Percentiles rank a stretch among this genome's conserved stretches.
Evolutionary conservation across 2,888 invertebrate genomes (phyloP).

Genomic region (Neria commutata): DNA sequence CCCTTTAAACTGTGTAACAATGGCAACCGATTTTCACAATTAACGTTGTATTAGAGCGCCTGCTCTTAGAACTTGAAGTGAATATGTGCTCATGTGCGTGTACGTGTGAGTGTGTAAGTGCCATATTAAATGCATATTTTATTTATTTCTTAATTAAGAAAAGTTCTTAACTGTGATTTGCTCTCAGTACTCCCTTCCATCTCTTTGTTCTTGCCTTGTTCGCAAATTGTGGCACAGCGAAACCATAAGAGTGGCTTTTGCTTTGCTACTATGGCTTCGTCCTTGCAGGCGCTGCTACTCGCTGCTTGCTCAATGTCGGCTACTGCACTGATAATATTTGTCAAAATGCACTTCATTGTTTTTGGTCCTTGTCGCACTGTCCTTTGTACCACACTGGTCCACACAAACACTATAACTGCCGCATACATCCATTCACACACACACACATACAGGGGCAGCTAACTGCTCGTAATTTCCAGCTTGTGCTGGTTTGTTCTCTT

Average conservation of each 20-base stretch:
- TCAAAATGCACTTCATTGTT: background rate
- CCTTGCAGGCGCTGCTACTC: background rate
- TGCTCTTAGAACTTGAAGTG: background rate
- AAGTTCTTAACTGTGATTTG: constrained; percentile 36
- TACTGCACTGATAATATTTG: background rate
- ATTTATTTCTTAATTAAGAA: constrained; percentile 40
- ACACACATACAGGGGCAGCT: background rate
- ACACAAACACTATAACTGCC: too few species aligned
- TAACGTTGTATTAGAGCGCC: constrained; percentile 7
- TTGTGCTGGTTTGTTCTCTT: too few species aligned
- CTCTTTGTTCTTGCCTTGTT: background rate
- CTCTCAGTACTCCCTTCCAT: background rate
- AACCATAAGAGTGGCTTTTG: background rate
- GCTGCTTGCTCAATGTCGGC: background rate
- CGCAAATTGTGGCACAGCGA: background rate
- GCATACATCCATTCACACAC: background rate
- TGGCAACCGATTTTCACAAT: constrained; percentile 10
- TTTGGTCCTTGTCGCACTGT: background rate
- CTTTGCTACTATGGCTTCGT: background rate
- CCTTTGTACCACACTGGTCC: too few species aligned
- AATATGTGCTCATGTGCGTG: background rate
- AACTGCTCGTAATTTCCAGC: too few species aligned
- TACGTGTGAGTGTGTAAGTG: background rate
- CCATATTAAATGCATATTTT: constrained; percentile 31
- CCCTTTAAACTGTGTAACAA: background rate